Percentiles rank a stretch among this genome's conserved stretches.
Conservation (phyloP, 2,888 invertebrate genomes). For the Gordius sp. region DNA sequence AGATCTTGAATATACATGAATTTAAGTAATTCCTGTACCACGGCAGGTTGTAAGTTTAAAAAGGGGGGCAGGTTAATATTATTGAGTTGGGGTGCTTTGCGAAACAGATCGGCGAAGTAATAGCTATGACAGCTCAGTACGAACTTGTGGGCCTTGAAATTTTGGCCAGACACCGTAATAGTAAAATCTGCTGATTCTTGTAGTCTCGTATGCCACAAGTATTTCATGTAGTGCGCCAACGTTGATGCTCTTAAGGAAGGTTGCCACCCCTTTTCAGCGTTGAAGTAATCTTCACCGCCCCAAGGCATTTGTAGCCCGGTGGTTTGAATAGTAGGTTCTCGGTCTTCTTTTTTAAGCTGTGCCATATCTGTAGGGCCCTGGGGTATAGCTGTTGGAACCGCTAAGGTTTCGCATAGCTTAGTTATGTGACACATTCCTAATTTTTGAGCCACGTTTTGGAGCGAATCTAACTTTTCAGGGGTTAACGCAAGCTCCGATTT, state of each 20-base stretch:
- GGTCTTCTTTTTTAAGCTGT: background rate
- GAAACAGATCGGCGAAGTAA: background rate
- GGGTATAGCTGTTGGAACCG: background rate
- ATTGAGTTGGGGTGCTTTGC: background rate
- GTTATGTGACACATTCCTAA: background rate
- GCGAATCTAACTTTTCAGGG: conserved; percentile 9
- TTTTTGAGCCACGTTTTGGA: background rate
- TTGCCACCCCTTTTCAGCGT: background rate
- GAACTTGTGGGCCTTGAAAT: conserved; percentile 2
- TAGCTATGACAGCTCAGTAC: conserved; percentile 6
- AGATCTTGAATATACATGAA: background rate
- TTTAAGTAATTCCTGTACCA: background rate
- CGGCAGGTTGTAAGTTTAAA: background rate
- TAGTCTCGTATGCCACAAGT: conserved; percentile 1
- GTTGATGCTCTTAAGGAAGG: conserved; percentile 4
- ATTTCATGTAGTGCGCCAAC: conserved; percentile 2
- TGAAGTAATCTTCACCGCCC: conserved; percentile 5
- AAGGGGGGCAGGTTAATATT: background rate
- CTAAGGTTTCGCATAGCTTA: conserved; percentile 2
- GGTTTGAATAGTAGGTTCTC: background rate
- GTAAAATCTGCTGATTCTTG: conserved; percentile 11
- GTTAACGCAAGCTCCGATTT: conserved; percentile 6
- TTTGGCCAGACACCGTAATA: background rate
- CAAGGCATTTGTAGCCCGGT: background rate
- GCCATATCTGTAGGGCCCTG: background rate